phyloP scores from a whole-genome alignment of 1,140 invertebrate genomes.

The Trichonephila clavata region DNA sequence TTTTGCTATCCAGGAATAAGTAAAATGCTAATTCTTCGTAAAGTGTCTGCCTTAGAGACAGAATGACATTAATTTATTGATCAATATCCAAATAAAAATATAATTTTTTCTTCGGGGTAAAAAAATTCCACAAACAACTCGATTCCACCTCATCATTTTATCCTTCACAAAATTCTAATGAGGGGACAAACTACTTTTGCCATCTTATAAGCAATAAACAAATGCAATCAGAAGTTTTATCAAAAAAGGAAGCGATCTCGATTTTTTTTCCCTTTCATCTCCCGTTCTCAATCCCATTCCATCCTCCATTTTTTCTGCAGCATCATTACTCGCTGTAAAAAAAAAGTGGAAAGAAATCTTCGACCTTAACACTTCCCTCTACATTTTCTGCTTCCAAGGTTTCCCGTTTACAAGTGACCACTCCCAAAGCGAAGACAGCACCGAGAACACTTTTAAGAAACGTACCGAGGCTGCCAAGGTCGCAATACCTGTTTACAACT shows the following conservation, averaged over 20 bases:
- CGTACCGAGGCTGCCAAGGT: constrained; percentile 36
- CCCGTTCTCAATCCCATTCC: neutral
- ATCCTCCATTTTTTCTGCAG: constrained; percentile 17
- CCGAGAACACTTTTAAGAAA: constrained; percentile 9
- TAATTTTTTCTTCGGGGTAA: too few species aligned
- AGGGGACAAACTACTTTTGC: neutral
- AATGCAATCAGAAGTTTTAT: neutral
- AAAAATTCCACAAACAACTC: too few species aligned
- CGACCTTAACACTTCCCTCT: constrained; percentile 68
- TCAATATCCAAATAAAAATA: too few species aligned
- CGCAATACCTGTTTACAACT: constrained; percentile 70
- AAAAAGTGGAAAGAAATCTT: constrained; percentile 40
- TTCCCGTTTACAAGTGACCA: constrained; percentile 18
- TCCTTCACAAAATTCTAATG: neutral
- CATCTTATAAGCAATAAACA: neutral
- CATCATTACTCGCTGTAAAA: constrained; percentile 32
- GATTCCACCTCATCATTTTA: too few species aligned
- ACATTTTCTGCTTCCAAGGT: constrained; percentile 63
- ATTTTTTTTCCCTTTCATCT: neutral
- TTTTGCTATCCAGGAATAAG: too few species aligned
- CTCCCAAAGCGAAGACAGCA: constrained; percentile 62
- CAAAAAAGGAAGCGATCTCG: neutral
- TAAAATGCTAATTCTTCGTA: too few species aligned
- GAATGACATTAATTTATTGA: too few species aligned
- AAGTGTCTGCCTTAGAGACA: too few species aligned